Evolutionary conservation across 1,140 invertebrate species (phyloP).

Genomic region (Armadillidium nasatum): DNA sequence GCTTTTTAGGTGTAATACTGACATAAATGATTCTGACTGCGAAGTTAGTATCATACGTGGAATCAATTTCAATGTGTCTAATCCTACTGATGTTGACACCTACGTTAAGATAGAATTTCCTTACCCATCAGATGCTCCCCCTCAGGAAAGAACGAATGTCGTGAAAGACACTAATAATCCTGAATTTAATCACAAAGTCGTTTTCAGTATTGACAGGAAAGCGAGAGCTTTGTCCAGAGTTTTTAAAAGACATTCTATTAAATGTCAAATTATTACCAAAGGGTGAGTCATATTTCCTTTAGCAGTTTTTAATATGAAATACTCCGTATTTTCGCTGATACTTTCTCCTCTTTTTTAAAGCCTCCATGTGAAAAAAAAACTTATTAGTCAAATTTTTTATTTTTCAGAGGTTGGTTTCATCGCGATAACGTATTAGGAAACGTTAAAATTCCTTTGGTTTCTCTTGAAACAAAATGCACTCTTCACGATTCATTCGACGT

Average conservation of each 20-base stretch:
- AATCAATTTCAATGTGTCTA: constrained; percentile 76
- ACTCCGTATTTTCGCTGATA: no score
- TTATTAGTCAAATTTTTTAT: no score
- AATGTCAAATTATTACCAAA: constrained; percentile 86
- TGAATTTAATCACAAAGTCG: constrained; percentile 74
- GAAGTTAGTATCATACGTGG: constrained; percentile 82
- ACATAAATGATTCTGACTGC: constrained; percentile 83
- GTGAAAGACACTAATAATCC: constrained; percentile 83
- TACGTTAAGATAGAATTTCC: constrained; percentile 93
- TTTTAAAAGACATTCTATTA: constrained; percentile 81
- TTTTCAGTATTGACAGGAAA: constrained; percentile 71
- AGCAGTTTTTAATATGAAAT: no score
- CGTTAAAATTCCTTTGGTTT: constrained; percentile 73
- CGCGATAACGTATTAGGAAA: constrained; percentile 81
- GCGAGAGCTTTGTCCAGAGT: constrained; percentile 72
- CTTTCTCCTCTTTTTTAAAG: no score
- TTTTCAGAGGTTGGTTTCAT: constrained; percentile 76
- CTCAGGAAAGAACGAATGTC: constrained; percentile 67
- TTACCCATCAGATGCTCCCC: constrained; percentile 69
- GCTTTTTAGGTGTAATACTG: constrained; percentile 64
- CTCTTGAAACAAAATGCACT: constrained; percentile 76
- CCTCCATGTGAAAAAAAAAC: constrained; percentile 20
- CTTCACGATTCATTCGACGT: constrained; percentile 88
- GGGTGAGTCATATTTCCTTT: constrained; percentile 62
- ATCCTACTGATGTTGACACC: constrained; percentile 85